phyloP scores from a whole-genome alignment of 2,113 vertebrate genomes.

The Pelecanoides urinatrix region DNA sequence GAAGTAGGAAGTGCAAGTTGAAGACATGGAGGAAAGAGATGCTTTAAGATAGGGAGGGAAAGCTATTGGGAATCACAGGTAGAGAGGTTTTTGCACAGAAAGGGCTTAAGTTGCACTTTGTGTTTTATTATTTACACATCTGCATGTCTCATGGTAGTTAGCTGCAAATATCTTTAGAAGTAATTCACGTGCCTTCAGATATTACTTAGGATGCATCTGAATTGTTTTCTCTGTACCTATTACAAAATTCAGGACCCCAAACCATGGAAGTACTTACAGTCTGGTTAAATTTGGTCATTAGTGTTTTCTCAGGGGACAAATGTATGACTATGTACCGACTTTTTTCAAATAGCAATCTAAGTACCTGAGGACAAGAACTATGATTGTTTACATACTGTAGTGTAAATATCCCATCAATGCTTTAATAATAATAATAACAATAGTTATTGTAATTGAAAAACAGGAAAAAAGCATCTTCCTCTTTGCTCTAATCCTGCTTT shows the following conservation, averaged over 20 bases:
- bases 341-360: not conserved
- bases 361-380: not conserved
- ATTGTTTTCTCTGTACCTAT: not conserved
- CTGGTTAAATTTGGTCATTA: not conserved
- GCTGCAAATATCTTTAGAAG: not conserved
- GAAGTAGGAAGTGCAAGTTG: not conserved
- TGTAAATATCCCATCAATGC: not conserved
- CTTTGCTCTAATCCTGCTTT: not conserved
- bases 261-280: not conserved
- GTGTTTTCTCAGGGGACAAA: not conserved
- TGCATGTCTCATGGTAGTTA: accelerated
- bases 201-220: not conserved
- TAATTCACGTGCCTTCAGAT: not conserved
- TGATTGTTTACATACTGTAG: not conserved
- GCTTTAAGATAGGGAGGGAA: not conserved
- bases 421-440: not conserved
- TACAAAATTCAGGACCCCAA: not conserved
- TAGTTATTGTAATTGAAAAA: not conserved
- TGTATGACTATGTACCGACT: no score
- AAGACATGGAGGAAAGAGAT: not conserved
- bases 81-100: not conserved
- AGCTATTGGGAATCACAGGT: not conserved
- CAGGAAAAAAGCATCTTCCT: not conserved
- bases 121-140: not conserved
- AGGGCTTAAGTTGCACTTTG: not conserved